Evolutionary conservation across 2,888 invertebrate species (phyloP), one percentile per base, ranked within the genome.

Genomic region (Polyploca ridens): DNA sequence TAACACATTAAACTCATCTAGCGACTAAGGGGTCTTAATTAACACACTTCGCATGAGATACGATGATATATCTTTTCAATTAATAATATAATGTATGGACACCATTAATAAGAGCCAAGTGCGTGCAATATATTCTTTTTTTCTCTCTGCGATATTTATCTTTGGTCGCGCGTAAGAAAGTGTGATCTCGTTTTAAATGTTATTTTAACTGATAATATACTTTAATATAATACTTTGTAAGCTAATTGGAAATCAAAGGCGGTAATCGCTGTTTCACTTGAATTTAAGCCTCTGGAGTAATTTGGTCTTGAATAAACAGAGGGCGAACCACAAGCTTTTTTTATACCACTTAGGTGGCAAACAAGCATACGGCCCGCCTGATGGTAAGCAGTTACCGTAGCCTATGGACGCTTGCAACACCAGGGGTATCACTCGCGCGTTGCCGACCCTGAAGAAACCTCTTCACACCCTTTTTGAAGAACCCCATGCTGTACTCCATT

Each of bases 41-140:
- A 89, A 83, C 83, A 79, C 83, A 81, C 85, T 85, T 87, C 86
- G 82, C 86, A 54, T 54, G 84, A 81, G 35, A 79, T 79, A 78
- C 76, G 68, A 70, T 81, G 79, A 83, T 85, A 83, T 78, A 83
- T 85, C 71, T 81, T 79, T 74, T 84, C 81, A 83, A 88, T 87
- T 86, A 85, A 84, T 81, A 80, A 79, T 81, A 81, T 79, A 72
- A 73, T 69, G 68, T 68, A 73, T 59, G 41, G 66, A 67, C 67
- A 73, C 67, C 63, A 67, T 72, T 69, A 70, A 66, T 67, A 75
- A 69, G 72, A 70, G 72, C 62, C 35, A 67, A 67, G 79, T 74
- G 83, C 84, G 82, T 84, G 84, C 75, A 70, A 69, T 73, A 76
- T 69, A 74, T 74, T 72, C 71, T 73, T 72, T 70, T 54, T 54